Conservation (phyloP, 1,140 invertebrate genomes). For the Hycleus cichorii region DNA sequence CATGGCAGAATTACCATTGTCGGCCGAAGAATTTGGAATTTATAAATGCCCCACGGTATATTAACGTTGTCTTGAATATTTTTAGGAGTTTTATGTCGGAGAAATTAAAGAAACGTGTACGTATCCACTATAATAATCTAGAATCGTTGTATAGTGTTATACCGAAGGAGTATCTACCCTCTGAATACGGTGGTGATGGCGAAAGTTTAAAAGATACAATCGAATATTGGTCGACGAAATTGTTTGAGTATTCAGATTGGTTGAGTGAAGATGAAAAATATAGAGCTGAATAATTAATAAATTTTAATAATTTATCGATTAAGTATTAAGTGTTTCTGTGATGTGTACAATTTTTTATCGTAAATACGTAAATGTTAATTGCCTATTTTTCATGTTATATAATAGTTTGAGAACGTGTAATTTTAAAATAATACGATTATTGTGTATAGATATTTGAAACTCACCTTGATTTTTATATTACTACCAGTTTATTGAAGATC, state of each 20-base stretch:
- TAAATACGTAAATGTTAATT: too few relatives aligned
- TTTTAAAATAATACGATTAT: too few relatives aligned
- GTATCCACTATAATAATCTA: constrained; percentile 44
- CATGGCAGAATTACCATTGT: constrained; percentile 65
- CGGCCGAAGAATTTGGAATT: constrained; percentile 62
- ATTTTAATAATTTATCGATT: too few relatives aligned
- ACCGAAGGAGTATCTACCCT: constrained; percentile 47
- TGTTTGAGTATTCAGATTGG: constrained; percentile 48
- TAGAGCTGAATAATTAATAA: constrained; percentile 35
- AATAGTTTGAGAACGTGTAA: too few relatives aligned
- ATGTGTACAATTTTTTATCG: too few relatives aligned
- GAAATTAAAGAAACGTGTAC: constrained; percentile 54
- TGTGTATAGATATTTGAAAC: too few relatives aligned
- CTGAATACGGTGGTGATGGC: constrained; percentile 52
- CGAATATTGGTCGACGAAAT: constrained; percentile 48
- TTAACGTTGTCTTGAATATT: constrained; percentile 61
- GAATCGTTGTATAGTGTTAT: constrained; percentile 42
- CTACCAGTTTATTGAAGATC: too few relatives aligned
- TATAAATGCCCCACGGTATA: constrained; percentile 58
- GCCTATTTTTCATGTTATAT: too few relatives aligned
- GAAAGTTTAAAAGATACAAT: constrained; percentile 46
- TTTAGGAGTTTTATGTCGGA: constrained; percentile 64
- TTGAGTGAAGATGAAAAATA: constrained; percentile 51
- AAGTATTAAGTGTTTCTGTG: too few relatives aligned
- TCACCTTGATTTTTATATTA: too few relatives aligned